Evolutionary conservation across 2,797 vertebrate species (phyloP).

Genomic region (Rhynchotus rufescens): DNA sequence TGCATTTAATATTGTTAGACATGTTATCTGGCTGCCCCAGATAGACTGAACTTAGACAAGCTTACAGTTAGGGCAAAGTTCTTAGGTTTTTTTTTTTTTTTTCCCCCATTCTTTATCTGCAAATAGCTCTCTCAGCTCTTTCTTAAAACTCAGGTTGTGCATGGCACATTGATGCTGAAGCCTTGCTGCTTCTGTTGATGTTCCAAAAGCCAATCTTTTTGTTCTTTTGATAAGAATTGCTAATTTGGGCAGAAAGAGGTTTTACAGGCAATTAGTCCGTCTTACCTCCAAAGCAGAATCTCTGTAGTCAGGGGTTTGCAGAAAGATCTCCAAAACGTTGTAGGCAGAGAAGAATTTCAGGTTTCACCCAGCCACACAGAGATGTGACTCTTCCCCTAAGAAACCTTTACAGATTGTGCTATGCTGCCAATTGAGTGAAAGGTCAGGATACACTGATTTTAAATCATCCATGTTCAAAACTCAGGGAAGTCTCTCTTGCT

Average conservation of each 20-base stretch:
- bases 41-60: neutral
- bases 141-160: neutral
- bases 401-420: neutral
- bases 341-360: neutral
- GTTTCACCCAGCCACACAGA: neutral
- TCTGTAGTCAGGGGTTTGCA: neutral
- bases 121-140: neutral
- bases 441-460: slow-evolving; percentile 18
- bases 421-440: neutral
- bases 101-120: neutral
- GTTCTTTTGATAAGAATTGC: neutral
- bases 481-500: neutral
- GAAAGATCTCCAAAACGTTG: neutral
- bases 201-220: neutral
- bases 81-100: neutral
- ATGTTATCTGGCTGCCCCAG: neutral
- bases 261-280: neutral
- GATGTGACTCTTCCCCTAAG: neutral
- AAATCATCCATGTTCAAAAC: slow-evolving; percentile 11
- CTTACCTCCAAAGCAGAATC: neutral
- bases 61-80: neutral
- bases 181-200: neutral
- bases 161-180: neutral
- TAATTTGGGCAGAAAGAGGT: neutral
- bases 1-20: neutral